These are phyloP conservation scores for Hypomesus transpacificus DNA, from an alignment of 2,113 vertebrate species.

Conservation along the genomic window DNA sequence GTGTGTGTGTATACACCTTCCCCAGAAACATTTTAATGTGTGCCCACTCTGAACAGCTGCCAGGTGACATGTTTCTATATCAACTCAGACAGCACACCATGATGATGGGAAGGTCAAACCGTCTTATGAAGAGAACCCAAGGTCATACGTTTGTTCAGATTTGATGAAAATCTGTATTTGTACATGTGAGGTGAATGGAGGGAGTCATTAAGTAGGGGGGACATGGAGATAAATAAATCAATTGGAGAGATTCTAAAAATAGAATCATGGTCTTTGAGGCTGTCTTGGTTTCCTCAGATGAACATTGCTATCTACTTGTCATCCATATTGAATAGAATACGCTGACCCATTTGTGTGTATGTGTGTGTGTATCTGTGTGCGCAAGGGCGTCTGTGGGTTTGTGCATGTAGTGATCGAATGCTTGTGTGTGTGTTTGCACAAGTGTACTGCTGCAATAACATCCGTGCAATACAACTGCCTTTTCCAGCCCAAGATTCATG, in stretches of 20 bases:
- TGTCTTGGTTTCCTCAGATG: background rate
- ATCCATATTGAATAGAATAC: background rate
- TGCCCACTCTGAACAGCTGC: too few relatives aligned
- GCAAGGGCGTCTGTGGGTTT: background rate
- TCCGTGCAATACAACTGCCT: background rate
- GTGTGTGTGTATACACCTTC: too few relatives aligned
- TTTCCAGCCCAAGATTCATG: slow-evolving; percentile 9
- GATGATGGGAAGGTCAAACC: too few relatives aligned
- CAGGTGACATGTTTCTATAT: too few relatives aligned
- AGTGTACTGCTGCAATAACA: background rate
- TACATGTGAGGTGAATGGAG: too few relatives aligned
- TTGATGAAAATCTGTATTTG: background rate
- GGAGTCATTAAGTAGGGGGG: too few relatives aligned
- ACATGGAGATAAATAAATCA: too few relatives aligned
- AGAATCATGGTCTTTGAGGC: background rate
- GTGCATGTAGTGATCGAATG: background rate
- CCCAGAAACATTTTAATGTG: too few relatives aligned
- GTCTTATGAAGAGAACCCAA: background rate
- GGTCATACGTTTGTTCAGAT: background rate
- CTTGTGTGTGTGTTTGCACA: background rate
- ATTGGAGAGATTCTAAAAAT: too few relatives aligned
- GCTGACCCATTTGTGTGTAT: background rate
- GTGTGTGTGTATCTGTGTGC: background rate
- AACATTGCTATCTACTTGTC: slow-evolving; percentile 2
- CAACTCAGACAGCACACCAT: too few relatives aligned